phyloP scores from a whole-genome alignment of 2,888 invertebrate species.

The Dynastes grantii region DNA sequence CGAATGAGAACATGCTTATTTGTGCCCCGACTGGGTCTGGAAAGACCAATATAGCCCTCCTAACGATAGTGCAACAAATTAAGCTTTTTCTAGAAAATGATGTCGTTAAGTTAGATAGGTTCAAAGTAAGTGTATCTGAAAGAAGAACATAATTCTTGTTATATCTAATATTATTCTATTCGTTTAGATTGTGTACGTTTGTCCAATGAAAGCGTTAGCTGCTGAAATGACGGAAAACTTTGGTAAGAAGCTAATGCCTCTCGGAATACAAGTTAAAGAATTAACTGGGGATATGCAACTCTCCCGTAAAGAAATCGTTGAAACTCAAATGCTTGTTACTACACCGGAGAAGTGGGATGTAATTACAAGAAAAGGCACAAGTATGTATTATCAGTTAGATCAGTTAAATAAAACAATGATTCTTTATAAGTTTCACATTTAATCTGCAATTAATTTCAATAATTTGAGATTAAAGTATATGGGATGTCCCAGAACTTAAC shows the following conservation, averaged over 20 bases:
- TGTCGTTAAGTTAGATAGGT: conserved; percentile 90
- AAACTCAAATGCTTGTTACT: conserved; percentile 98
- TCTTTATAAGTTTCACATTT: too few relatives aligned
- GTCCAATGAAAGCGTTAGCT: conserved; percentile 99
- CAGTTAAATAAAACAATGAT: too few relatives aligned
- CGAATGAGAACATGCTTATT: conserved; percentile 96
- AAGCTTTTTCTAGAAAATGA: conserved; percentile 87
- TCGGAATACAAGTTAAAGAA: conserved; percentile 90
- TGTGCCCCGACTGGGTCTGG: conserved; percentile 99
- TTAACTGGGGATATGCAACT: conserved; percentile 99
- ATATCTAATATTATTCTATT: not conserved
- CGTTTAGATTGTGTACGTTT: conserved; percentile 93
- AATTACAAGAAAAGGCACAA: conserved; percentile 94
- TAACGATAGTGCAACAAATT: conserved; percentile 93
- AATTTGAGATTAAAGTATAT: too few relatives aligned
- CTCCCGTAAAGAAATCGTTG: conserved; percentile 92
- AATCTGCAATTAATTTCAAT: too few relatives aligned
- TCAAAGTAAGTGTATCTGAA: conserved; percentile 78
- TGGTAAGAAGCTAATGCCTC: conserved; percentile 81
- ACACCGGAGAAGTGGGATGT: conserved; percentile 99
- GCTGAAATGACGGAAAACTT: conserved; percentile 99
- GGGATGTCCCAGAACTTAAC: too few relatives aligned
- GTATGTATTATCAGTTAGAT: conserved; percentile 65
- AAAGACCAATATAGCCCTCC: conserved; percentile 98
- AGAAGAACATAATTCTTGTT: not conserved